Base-by-base conservation (phyloP, 2,797 vertebrate genomes). In the Halcyon badia region DNA sequence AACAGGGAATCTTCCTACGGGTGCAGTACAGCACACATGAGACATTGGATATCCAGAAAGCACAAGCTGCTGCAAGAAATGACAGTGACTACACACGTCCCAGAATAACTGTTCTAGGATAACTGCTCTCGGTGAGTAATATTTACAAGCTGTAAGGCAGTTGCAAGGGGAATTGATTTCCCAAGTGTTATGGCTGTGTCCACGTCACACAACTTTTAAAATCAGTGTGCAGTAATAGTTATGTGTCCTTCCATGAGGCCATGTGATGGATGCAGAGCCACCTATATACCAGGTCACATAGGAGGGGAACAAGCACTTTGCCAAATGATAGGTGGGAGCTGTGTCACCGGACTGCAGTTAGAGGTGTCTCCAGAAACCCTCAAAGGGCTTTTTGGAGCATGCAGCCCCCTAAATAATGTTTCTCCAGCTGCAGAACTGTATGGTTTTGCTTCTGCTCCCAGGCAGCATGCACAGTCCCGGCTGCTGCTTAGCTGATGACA, bases 181-280 rank as follows among this genome's bases (percentile, higher is more conserved):
- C 37, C 5, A 1, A 69, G 28, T 35, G 7, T 49, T 72, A 52
- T 1, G 2, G 35, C 31, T 68, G 25, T n/a, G 62, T 5, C 14
- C 33, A n/a, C 24, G 31, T 75, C 57, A 42, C 28, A n/a, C 20
- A 33, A 30, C 21, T 54, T 81, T 4, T n/a, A 54, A 79, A 35
- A 12, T 2, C 0, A 0, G 11, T 0, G 0, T 42, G 65, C 7
- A 22, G 64, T 42, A 58, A 39, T 6, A 24, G 48, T 44, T 41
- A 5, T 9, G 8, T 24, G 41, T 14, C 20, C 19, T 69, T 85
- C 66, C 58, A 26, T 0, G 1, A 69, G 21, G 44, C 28, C 31
- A 4, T 6, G 21, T 5, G 1, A 14, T 4, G 41, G 72, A 39
- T 2, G 6, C 51, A 73, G 42, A 56, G 42, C 20, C 16, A 65